Evolutionary conservation across 2,888 invertebrate species (phyloP), one percentile per base, ranked within the genome.

Genomic region (Shargacucullia verbasci): DNA sequence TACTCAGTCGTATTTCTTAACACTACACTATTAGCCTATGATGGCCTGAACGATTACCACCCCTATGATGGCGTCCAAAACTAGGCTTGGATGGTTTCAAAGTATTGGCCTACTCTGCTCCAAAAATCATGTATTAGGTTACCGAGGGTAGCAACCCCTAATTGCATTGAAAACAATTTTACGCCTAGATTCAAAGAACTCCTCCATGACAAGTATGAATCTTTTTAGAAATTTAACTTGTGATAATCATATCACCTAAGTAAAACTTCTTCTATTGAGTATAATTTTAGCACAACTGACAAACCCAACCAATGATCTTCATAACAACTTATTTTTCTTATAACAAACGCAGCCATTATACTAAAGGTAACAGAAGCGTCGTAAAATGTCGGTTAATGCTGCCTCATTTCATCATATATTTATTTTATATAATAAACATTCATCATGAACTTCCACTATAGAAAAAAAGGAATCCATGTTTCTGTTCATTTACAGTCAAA

Each of bases 301-400:
- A 58, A 58, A 37, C 45, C 50, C 10, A 12, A 13, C 27, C 38
- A 33, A 14, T 38, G 35, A 5, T 53, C 33, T 5, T 35, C 13
- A 39, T 34, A 40, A 10, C 12, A 64, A 46, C 33, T 47, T 27
- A 14, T 34, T 64, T 20, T 29, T 38, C 15, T 15, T 14, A 6
- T 20, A 31, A 27, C 31, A 52, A 56, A 43, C 31, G 15, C 25
- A 15, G 41, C 29, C 20, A n/a, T 64, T 25, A 49, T 60, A 37
- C 40, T 10, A 9, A 9, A 37, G 13, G 7, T 29, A 54, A 64
- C 48, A 67, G 48, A 53, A 44, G 59, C 4, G 13, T 40, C 39
- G 20, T 31, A 39, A 13, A 39, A 55, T 64, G 54, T 60, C 67
- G 60, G 48, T 66, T 60, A 66, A 59, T 54, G 47, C 54, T 64